A percentile compares a stretch with the other conserved stretches of the same genome.
phyloP scores from a whole-genome alignment of 2,888 invertebrate species.

The Protula sp. region DNA sequence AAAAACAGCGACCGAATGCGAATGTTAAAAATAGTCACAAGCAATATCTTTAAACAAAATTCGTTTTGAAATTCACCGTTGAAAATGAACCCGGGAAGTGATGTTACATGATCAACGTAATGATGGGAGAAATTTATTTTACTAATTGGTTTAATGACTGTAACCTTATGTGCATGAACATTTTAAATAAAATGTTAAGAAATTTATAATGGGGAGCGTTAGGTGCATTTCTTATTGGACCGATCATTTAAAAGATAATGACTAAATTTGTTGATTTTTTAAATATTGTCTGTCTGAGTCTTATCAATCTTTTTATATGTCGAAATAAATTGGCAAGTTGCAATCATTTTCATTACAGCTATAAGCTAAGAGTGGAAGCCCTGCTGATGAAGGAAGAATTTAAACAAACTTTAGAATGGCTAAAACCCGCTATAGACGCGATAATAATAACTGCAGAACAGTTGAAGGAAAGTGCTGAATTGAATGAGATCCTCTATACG shows the following conservation, averaged over 20 bases:
- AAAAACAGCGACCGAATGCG: no score
- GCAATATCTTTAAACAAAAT: no score
- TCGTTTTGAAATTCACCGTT: no score
- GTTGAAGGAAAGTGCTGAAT: conserved; percentile 52
- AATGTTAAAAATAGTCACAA: no score
- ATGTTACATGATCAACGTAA: no score
- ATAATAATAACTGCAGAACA: conserved; percentile 82
- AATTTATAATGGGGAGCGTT: background rate
- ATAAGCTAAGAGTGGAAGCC: conserved; percentile 54
- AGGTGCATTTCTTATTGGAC: no score
- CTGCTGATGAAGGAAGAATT: conserved; percentile 57
- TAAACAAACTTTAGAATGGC: conserved; percentile 70
- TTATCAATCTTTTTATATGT: background rate
- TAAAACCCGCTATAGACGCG: conserved; percentile 87
- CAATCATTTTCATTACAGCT: conserved; percentile 35
- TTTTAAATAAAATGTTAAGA: background rate
- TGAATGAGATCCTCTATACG: conserved; percentile 55
- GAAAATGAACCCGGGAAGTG: no score
- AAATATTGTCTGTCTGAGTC: no score
- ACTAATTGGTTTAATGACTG: no score
- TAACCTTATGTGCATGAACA: background rate
- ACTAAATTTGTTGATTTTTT: no score
- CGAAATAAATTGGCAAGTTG: background rate
- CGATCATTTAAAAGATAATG: no score
- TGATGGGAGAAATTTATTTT: no score